phyloP scores from a whole-genome alignment of 2,113 vertebrate species.

The Pantherophis guttatus region DNA sequence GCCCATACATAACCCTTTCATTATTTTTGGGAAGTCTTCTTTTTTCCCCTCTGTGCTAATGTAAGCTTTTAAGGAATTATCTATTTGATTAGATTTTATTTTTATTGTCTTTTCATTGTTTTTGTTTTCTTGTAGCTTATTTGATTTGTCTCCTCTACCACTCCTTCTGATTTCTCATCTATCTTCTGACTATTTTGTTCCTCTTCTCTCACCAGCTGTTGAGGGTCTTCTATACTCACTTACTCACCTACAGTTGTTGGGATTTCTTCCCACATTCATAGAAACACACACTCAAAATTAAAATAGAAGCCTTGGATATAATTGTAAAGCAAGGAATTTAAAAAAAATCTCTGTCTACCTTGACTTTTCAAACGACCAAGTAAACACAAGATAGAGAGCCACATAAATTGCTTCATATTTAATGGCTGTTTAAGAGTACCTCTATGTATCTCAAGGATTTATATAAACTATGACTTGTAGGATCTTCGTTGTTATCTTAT shows the following conservation, averaged over 20 bases:
- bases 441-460: constrained; percentile 53
- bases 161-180: too few species aligned
- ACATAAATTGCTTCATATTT: constrained; percentile 47
- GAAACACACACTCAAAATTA: neutral
- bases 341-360: neutral
- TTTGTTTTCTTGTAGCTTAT: too few species aligned
- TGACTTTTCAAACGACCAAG: constrained; percentile 41
- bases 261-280: neutral
- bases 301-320: neutral
- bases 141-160: too few species aligned
- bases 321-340: neutral
- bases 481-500: constrained; percentile 67
- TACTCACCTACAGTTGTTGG: neutral
- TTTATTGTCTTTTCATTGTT: too few species aligned
- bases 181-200: too few species aligned
- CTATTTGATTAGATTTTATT: too few species aligned
- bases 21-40: too few species aligned
- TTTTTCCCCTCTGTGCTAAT: too few species aligned
- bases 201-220: too few species aligned
- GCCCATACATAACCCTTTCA: too few species aligned
- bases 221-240: too few species aligned
- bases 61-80: too few species aligned
- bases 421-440: constrained; percentile 49
- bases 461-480: constrained; percentile 60
- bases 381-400: constrained; percentile 47